Percentiles rank a stretch among this genome's conserved stretches.
Evolutionary conservation across 2,113 vertebrate genomes (phyloP).

Genomic region (Percina caprodes): DNA sequence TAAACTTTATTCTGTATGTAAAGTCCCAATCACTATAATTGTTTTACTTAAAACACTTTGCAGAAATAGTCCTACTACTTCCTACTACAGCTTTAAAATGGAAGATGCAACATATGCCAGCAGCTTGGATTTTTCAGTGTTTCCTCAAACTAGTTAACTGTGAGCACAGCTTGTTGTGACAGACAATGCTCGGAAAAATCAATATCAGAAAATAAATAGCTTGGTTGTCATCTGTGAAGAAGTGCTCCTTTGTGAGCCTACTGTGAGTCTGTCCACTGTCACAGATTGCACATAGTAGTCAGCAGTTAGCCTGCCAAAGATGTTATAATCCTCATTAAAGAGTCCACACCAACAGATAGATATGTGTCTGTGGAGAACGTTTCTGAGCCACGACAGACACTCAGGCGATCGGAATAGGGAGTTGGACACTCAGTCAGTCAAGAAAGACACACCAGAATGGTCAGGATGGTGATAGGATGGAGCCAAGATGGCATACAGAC

Average conservation of each 20-base stretch:
- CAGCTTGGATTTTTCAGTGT: not conserved
- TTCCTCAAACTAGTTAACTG: conserved; percentile 36
- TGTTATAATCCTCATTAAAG: conserved; percentile 41
- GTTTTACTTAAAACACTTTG: not conserved
- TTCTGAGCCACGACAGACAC: conserved; percentile 11
- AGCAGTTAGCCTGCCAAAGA: conserved; percentile 53
- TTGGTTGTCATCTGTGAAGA: conserved; percentile 56
- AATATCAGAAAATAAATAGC: conserved; percentile 58
- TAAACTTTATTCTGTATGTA: not conserved
- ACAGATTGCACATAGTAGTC: conserved; percentile 44
- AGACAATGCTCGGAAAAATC: conserved; percentile 56
- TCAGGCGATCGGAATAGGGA: conserved; percentile 4
- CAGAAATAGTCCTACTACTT: not conserved
- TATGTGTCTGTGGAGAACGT: not conserved
- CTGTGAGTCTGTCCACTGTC: conserved; percentile 62
- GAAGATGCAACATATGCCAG: not conserved
- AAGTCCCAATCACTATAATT: not conserved
- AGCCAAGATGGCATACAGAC: conserved; percentile 6
- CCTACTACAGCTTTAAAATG: not conserved
- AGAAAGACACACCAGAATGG: conserved; percentile 5
- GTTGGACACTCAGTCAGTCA: not conserved
- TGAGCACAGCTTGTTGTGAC: conserved; percentile 52
- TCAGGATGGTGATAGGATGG: not conserved
- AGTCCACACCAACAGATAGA: conserved; percentile 39
- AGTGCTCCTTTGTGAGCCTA: conserved; percentile 42